Percentiles rank a stretch among this genome's conserved stretches.
These are phyloP conservation scores for Sitta carolinensis DNA, from an alignment of 2,797 vertebrate species.

Conservation along the genomic window DNA sequence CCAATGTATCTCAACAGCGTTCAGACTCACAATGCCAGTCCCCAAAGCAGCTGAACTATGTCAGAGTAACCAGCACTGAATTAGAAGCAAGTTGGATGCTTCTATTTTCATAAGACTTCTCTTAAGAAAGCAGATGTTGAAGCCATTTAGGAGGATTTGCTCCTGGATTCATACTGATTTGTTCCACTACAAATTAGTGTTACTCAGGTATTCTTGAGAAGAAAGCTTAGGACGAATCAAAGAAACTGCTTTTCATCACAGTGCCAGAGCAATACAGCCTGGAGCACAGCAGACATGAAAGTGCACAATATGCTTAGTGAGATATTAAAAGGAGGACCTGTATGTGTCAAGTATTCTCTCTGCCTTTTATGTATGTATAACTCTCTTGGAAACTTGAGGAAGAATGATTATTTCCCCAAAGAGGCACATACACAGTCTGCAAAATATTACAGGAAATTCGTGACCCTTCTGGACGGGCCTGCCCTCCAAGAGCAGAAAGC, in stretches of 20 bases:
- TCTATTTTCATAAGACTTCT: neutral
- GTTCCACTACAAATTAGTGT: neutral
- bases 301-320: neutral
- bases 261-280: neutral
- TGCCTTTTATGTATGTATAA: neutral
- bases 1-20: neutral
- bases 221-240: neutral
- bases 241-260: slow-evolving; percentile 6
- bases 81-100: neutral
- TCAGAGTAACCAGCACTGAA: neutral
- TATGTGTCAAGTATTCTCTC: neutral
- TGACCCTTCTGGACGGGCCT: neutral
- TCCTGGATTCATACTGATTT: neutral
- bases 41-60: neutral
- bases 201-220: neutral
- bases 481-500: neutral
- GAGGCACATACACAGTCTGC: neutral
- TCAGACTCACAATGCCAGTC: neutral
- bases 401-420: neutral
- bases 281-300: neutral
- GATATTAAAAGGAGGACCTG: neutral
- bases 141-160: neutral
- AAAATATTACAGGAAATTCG: neutral
- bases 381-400: neutral
- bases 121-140: neutral